phyloP scores from a whole-genome alignment of 1,140 invertebrate species.

The Helicoverpa armigera region DNA sequence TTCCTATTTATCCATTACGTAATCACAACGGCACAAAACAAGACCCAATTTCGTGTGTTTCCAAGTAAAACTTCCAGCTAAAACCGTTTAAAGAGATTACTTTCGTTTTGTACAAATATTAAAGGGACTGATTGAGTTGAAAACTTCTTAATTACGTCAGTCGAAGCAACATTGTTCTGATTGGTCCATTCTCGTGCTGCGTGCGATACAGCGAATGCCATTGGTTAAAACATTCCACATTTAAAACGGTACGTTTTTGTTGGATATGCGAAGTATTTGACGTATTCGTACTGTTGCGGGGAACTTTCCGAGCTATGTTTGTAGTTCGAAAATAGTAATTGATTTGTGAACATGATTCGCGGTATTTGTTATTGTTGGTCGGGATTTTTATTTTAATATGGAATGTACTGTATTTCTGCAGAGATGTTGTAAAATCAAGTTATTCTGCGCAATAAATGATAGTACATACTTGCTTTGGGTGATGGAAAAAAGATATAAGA shows the following conservation, averaged over 20 bases:
- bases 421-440: too few species aligned
- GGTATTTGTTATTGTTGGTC: not conserved
- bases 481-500: too few species aligned
- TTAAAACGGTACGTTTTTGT: conserved; percentile 39
- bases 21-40: not conserved
- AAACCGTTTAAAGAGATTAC: conserved; percentile 75
- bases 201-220: conserved; percentile 26
- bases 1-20: not conserved
- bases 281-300: conserved; percentile 14
- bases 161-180: conserved; percentile 58
- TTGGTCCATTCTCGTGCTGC: conserved; percentile 54
- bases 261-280: conserved; percentile 45
- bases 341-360: conserved; percentile 17
- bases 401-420: too few species aligned
- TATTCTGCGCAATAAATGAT: too few species aligned
- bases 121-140: conserved; percentile 75
- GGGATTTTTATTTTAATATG: too few species aligned
- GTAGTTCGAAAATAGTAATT: conserved; percentile 17
- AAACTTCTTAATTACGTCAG: conserved; percentile 71
- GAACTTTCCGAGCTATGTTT: conserved; percentile 9
- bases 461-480: too few species aligned
- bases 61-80: conserved; percentile 56
- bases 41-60: conserved; percentile 47
- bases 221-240: conserved; percentile 14
- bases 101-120: conserved; percentile 76